Percentiles rank a stretch among this genome's conserved stretches.
phyloP scores from a whole-genome alignment of 2,113 vertebrate species.

The Dolichallabes microphthalmus region DNA sequence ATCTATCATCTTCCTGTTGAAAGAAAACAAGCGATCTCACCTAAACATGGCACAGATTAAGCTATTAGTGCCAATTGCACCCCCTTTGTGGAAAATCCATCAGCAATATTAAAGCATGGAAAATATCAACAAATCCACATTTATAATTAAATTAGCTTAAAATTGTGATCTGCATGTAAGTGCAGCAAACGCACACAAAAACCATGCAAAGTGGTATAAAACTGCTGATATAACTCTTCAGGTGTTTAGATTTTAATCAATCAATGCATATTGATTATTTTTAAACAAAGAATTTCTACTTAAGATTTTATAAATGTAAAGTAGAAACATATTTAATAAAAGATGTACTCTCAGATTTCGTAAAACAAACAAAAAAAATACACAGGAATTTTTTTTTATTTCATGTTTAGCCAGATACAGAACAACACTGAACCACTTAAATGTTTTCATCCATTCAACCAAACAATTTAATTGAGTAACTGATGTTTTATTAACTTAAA shows the following conservation, averaged over 20 bases:
- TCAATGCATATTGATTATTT: neutral
- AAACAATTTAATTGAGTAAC: slow-evolving; percentile 33
- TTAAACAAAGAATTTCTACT: neutral
- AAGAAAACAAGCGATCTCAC: too few relatives aligned
- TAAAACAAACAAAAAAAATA: neutral
- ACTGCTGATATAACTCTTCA: neutral
- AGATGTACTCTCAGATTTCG: neutral
- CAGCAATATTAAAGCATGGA: too few relatives aligned
- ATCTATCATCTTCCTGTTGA: too few relatives aligned
- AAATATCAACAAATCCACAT: too few relatives aligned
- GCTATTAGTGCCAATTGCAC: too few relatives aligned
- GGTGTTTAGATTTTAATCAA: neutral
- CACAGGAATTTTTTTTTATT: slow-evolving; percentile 18
- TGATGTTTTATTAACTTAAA: slow-evolving; percentile 15
- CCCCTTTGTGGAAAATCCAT: too few relatives aligned
- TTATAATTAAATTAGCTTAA: too few relatives aligned
- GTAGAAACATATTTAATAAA: neutral
- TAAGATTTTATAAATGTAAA: neutral
- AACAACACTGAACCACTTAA: slow-evolving; percentile 28
- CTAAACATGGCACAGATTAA: too few relatives aligned
- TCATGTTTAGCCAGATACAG: slow-evolving; percentile 17
- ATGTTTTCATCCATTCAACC: slow-evolving; percentile 20
- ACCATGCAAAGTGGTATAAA: neutral
- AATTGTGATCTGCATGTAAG: neutral
- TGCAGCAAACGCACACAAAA: neutral